These are phyloP conservation scores for Hydractinia symbiolongicarpus DNA, from an alignment of 30 jellyfish, hydroid and myxozoan species.

Conservation along the genomic window DNA sequence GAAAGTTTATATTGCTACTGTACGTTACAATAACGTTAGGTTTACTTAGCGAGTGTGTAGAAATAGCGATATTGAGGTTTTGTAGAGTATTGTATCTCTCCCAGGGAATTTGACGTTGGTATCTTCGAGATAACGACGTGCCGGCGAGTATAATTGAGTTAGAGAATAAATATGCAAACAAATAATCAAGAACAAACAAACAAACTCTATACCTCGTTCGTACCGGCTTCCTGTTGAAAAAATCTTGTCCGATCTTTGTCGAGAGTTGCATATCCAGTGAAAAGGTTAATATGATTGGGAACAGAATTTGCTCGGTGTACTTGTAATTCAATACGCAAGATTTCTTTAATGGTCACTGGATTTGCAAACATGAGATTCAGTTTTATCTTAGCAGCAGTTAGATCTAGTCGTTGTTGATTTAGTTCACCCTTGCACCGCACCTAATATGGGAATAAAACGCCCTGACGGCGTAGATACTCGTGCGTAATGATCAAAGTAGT, in stretches of 20 bases:
- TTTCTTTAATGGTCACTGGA: not conserved
- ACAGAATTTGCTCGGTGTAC: not conserved
- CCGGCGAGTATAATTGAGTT: too few relatives aligned
- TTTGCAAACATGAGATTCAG: not conserved
- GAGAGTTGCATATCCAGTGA: constrained; percentile 5
- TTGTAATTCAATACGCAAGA: not conserved
- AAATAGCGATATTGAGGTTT: too few relatives aligned
- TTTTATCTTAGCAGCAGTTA: not conserved
- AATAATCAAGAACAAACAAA: not conserved
- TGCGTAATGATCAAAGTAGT: too few relatives aligned
- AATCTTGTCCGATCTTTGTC: not conserved
- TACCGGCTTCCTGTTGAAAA: not conserved
- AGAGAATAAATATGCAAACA: too few relatives aligned
- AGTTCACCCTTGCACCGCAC: not conserved
- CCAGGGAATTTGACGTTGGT: too few relatives aligned
- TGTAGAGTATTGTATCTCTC: too few relatives aligned
- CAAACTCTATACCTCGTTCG: not conserved
- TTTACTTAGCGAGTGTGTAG: too few relatives aligned
- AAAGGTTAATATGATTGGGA: not conserved
- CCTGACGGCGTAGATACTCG: too few relatives aligned
- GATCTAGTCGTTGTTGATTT: not conserved
- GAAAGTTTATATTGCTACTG: too few relatives aligned
- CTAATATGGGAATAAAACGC: not conserved
- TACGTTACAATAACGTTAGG: too few relatives aligned
- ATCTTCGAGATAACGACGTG: too few relatives aligned